Evolutionary conservation across 2,797 vertebrate species (phyloP).

Genomic region (Pipistrellus nathusii): DNA sequence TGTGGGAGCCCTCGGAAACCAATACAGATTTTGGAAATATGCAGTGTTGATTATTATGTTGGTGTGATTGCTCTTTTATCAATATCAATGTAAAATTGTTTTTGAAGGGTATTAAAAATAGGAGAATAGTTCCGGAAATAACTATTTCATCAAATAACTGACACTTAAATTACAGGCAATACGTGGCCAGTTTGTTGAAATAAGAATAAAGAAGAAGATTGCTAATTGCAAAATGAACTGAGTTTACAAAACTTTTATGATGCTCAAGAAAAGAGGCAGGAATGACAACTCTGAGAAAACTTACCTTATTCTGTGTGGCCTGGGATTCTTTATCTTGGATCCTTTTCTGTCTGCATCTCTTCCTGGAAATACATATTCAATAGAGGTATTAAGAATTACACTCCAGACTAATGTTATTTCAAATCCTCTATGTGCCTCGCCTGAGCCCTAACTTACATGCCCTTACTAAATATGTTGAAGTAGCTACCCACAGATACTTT

Average conservation of each 20-base stretch:
- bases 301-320: slow-evolving; percentile 59
- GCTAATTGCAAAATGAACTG: background rate
- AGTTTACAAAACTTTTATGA: background rate
- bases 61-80: background rate
- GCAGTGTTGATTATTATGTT: background rate
- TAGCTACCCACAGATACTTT: background rate
- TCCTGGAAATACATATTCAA: slow-evolving; percentile 66
- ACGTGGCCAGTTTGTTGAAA: background rate
- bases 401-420: background rate
- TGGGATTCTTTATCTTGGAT: background rate
- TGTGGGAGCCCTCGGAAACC: background rate
- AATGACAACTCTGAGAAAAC: background rate
- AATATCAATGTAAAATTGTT: background rate
- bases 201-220: background rate
- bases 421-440: background rate
- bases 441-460: background rate
- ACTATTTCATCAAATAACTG: background rate
- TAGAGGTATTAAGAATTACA: background rate
- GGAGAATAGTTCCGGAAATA: background rate
- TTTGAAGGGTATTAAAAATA: background rate
- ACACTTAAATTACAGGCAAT: background rate
- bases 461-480: background rate
- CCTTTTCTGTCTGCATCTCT: slow-evolving; percentile 42
- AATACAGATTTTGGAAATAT: background rate
- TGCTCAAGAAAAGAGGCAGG: background rate